Base-by-base conservation (phyloP, 2,113 vertebrate species). In the Campylomormyrus tamandua region DNA sequence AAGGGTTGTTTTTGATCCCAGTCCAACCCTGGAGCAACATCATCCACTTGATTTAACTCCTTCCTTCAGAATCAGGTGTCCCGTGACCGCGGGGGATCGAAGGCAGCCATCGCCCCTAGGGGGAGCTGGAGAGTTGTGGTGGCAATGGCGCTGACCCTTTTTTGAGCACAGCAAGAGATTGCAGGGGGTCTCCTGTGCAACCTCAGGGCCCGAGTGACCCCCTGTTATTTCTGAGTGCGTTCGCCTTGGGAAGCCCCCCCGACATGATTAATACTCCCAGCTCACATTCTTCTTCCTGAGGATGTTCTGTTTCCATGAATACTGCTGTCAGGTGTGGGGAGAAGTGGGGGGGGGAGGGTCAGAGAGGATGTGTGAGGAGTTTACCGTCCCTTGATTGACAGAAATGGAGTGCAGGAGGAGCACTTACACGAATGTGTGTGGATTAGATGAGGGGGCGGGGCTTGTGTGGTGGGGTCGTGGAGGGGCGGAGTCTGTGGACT, bases 141-240 rank as follows among this genome's bases (percentile, higher is more conserved):
- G 52, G 80, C 85, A 13, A 21, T 4, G 52, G 3, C 4, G 1
- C 53, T 0, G 10, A 21, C 56, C 39, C 56, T 27, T 31, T 35
- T 31, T 35, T 39, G 70, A 53, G 74, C 80, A 42, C 74, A 53
- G 45, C 24, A 83, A 83, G 46, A 83, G 53, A 89, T 91, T 93
- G 89, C 90, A 66, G 89, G 77, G 39, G 85, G 90, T 89, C 39
- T 86, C 56, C 83, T 87, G 84, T 90, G 85, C 49, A 84, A 88
- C 87, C 7, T 27, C 88, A 83, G 89, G 70, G 53, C 83, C 89
- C 91, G 90, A 92, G 86, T 83, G n/a, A 42, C 87, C 92, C 42
- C 66, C 88, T 58, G 90, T 90, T 94, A 94, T 94, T 90, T 92
- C 77, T 91, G 94, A 95, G 89, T 91, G 94, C 92, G 92, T 90